Percentiles rank a stretch among this genome's conserved stretches.
phyloP scores from a whole-genome alignment of 2,113 vertebrate genomes.

The Leptobrachium leishanense region DNA sequence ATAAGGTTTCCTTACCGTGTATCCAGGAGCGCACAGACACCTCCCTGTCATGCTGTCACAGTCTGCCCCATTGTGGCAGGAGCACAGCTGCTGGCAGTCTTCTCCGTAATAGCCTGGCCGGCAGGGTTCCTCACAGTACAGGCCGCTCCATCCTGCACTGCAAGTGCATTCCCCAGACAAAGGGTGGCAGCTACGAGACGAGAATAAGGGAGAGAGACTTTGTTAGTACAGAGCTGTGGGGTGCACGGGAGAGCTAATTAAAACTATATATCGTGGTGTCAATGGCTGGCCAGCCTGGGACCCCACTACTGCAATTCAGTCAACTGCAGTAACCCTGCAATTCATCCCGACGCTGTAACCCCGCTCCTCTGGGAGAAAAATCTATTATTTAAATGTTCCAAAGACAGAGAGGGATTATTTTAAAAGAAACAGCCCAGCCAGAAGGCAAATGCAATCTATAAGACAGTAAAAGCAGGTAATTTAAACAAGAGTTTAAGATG shows the following conservation, averaged over 20 bases:
- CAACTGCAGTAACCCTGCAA: conserved; percentile 36
- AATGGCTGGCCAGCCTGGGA: conserved; percentile 15
- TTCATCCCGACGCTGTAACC: conserved; percentile 28
- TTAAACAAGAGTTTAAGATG: not conserved
- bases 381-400: conserved; percentile 40
- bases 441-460: not conserved
- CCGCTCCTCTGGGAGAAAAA: conserved; percentile 21
- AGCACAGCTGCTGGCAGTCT: conserved; percentile 79
- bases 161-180: conserved; percentile 93
- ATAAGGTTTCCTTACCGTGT: conserved; percentile 72
- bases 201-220: conserved; percentile 14
- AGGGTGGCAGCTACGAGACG: conserved; percentile 84
- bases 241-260: conserved; percentile 35
- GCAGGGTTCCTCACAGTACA: conserved; percentile 93
- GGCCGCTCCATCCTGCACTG: conserved; percentile 88
- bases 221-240: conserved; percentile 33
- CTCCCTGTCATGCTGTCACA: conserved; percentile 85
- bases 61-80: conserved; percentile 88
- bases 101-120: conserved; percentile 82
- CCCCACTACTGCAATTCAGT: conserved; percentile 34
- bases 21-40: conserved; percentile 88
- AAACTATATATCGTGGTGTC: conserved; percentile 43
- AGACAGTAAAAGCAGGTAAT: not conserved
- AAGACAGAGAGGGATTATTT: conserved; percentile 22
- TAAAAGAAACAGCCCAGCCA: conserved; percentile 1